Conservation (phyloP, 2,888 invertebrate species). For the Eupeodes latifasciatus region DNA sequence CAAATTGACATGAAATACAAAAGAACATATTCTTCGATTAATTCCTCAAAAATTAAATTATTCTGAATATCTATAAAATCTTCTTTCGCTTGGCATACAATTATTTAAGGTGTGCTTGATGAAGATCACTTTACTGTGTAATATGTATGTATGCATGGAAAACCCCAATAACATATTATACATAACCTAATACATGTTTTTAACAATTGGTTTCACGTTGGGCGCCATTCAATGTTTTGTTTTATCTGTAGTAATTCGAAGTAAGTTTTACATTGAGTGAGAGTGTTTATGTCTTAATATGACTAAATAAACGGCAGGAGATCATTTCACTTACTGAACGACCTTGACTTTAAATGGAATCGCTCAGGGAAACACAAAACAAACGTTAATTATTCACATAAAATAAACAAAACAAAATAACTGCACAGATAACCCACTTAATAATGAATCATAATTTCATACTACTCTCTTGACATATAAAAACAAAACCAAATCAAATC, state of each 20-base stretch:
- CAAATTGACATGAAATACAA: too few relatives aligned
- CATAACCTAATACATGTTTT: too few relatives aligned
- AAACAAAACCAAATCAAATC: conserved; percentile 42
- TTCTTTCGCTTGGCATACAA: too few relatives aligned
- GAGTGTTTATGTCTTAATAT: too few relatives aligned
- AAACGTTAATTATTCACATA: conserved; percentile 3
- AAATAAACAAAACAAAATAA: conserved; percentile 28
- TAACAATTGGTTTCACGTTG: not conserved
- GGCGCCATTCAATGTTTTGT: not conserved
- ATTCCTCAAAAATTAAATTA: too few relatives aligned
- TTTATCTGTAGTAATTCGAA: not conserved
- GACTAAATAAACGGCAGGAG: not conserved
- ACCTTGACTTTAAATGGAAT: not conserved
- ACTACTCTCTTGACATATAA: conserved; percentile 39
- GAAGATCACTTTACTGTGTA: too few relatives aligned
- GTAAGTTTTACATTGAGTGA: too few relatives aligned
- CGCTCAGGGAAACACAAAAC: not conserved
- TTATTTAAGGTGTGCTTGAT: too few relatives aligned
- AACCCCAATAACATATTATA: too few relatives aligned
- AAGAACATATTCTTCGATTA: too few relatives aligned
- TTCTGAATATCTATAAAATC: too few relatives aligned
- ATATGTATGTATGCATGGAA: too few relatives aligned
- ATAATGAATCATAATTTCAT: conserved; percentile 29
- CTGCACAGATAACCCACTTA: conserved; percentile 17
- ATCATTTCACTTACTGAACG: not conserved